Evolutionary conservation across 2,797 vertebrate species (phyloP), one percentile per base, ranked within the genome.

Genomic region (Diplodus puntazzo): DNA sequence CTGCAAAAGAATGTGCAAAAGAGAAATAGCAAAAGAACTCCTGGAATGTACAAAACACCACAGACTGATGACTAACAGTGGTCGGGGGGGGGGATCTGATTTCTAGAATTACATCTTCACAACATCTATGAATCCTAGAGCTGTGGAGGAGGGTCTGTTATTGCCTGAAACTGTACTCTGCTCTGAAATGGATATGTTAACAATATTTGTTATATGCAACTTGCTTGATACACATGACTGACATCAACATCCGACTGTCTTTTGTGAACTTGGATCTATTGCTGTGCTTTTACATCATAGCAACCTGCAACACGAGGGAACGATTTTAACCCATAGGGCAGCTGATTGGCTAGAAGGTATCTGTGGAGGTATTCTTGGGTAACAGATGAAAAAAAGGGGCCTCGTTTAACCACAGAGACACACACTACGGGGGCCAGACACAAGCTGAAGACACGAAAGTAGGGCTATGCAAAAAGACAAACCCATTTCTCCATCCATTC

Each of bases 401-500:
- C 53, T 63, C 52, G 53, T 83, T 69, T 25, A 62, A 72, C 52
- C 55, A 58, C 43, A 57, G 55, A 48, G 21, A 77, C 69, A 73
- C 78, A 69, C 69, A 81, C 25, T 30, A 58, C 69, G 77, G 50
- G 69, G 70, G 65, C 39, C 76, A 78, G 78, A 75, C 52, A 77
- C 69, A 80, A 70, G 65, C 55, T 72, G 23, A 86, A 85, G 76
- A 83, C 25, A 61, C 69, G 80, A 80, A 76, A 76, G 90, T 92
- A 95, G 96, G 96, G 96, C 97, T 98, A 97, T 97, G 97, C 97
- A 98, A 98, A 95, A 89, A 94, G 93, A 95, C 75, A 92, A 82
- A 80, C 75, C 70, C 66, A 75, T 88, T 69, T 77, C 88, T 89
- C 88, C 91, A 91, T 94, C 92, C 90, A 86, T 93, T 91, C 92